A percentile compares a stretch with the other conserved stretches of the same genome.
Evolutionary conservation across 2,888 invertebrate species (phyloP).

Genomic region (Adelognathus sp.): DNA sequence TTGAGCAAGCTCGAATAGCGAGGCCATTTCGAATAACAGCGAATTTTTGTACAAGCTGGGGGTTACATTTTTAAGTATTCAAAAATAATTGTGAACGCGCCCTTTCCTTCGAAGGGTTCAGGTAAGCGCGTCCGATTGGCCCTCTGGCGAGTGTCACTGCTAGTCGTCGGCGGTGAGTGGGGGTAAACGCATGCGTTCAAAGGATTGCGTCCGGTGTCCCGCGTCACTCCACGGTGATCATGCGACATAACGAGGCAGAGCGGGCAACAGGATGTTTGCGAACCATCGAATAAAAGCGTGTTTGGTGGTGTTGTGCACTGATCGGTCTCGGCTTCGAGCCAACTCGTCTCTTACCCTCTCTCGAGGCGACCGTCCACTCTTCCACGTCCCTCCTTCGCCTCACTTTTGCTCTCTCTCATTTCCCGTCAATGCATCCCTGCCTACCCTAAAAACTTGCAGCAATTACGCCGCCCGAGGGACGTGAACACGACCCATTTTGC

Average conservation of each 20-base stretch:
- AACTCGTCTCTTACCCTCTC: conserved; percentile 54
- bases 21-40: no score
- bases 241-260: conserved; percentile 60
- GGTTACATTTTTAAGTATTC: neutral
- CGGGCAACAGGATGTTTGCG: conserved; percentile 21
- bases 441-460: conserved; percentile 60
- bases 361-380: no score
- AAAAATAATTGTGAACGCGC: neutral
- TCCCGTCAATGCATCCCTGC: neutral
- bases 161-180: neutral
- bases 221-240: conserved; percentile 58
- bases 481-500: conserved; percentile 57
- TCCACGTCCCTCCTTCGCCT: no score
- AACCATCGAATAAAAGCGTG: conserved; percentile 26
- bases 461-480: conserved; percentile 52
- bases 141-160: neutral
- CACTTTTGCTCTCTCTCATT: neutral
- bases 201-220: conserved; percentile 61
- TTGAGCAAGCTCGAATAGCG: no score
- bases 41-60: no score
- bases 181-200: neutral
- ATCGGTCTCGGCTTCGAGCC: conserved; percentile 9
- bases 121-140: conserved; percentile 47
- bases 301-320: conserved; percentile 20
- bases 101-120: conserved; percentile 8